phyloP scores from a whole-genome alignment of 2,888 invertebrate genomes.

The Julus scanicus region DNA sequence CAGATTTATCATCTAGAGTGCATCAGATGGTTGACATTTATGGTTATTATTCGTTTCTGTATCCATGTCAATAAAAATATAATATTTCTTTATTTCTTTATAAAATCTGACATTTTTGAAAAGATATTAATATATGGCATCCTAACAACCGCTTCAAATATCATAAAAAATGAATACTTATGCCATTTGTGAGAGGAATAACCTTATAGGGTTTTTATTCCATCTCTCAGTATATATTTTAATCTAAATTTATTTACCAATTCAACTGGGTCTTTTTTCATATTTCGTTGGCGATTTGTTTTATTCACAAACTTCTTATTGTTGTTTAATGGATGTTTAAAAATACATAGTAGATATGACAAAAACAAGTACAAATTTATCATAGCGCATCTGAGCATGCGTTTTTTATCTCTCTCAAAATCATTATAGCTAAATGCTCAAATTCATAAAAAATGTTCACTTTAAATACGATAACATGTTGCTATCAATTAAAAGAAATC shows the following conservation, averaged over 20 bases:
- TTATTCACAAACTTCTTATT: too few relatives aligned
- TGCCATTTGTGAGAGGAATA: background rate
- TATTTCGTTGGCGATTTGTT: background rate
- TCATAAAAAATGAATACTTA: background rate
- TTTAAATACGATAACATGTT: too few relatives aligned
- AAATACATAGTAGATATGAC: too few relatives aligned
- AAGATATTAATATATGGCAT: conserved; percentile 5
- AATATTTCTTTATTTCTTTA: background rate
- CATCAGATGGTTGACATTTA: background rate
- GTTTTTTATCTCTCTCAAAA: too few relatives aligned
- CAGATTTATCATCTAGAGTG: background rate
- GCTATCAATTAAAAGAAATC: too few relatives aligned
- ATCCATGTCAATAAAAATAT: background rate
- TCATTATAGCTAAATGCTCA: too few relatives aligned
- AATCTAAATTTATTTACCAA: background rate
- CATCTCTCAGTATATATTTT: background rate
- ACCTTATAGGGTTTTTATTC: background rate
- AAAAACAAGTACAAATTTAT: too few relatives aligned
- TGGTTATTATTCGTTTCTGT: background rate
- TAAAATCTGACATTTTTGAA: background rate
- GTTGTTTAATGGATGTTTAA: too few relatives aligned
- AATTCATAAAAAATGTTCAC: too few relatives aligned
- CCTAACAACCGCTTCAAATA: background rate
- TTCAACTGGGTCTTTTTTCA: background rate
- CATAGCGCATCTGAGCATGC: too few relatives aligned